These are phyloP conservation scores for Folsomia manolachei DNA, from an alignment of 2,888 invertebrate genomes.

Conservation along the genomic window DNA sequence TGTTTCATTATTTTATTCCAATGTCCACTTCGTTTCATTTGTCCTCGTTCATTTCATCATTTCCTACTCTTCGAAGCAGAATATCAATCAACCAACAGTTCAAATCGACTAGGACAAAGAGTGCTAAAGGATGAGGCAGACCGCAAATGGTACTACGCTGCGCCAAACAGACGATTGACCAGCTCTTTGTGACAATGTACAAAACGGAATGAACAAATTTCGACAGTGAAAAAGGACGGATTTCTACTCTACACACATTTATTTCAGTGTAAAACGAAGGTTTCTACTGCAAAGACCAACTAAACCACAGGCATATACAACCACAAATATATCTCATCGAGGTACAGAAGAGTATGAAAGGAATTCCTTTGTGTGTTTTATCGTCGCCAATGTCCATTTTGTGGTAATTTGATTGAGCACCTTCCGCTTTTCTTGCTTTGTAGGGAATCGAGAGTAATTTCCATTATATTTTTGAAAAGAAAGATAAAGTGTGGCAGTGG, in stretches of 20 bases:
- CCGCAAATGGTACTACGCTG: conserved; percentile 20
- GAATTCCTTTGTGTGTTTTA: conserved; percentile 19
- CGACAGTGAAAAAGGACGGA: conserved; percentile 18
- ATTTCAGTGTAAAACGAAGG: background rate
- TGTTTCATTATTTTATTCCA: background rate
- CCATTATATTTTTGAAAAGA: background rate
- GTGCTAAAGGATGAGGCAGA: background rate
- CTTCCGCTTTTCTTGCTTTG: background rate
- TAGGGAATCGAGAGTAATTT: background rate
- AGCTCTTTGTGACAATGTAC: no score
- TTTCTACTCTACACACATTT: conserved; percentile 14
- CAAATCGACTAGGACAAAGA: background rate
- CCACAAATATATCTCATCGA: no score
- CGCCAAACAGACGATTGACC: conserved; percentile 18
- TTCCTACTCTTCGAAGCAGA: background rate
- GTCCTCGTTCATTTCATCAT: background rate
- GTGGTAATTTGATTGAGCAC: conserved; percentile 23
- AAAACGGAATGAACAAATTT: no score
- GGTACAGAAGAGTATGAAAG: conserved; percentile 1
- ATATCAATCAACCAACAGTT: conserved; percentile 3
- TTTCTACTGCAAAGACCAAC: conserved; percentile 3
- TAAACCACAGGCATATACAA: background rate
- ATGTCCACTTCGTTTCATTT: background rate
- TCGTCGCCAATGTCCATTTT: conserved; percentile 18
- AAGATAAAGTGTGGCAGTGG: background rate